A percentile compares a stretch with the other conserved stretches of the same genome.
Evolutionary conservation across 2,797 vertebrate species (phyloP).

Genomic region (Bradypus variegatus): DNA sequence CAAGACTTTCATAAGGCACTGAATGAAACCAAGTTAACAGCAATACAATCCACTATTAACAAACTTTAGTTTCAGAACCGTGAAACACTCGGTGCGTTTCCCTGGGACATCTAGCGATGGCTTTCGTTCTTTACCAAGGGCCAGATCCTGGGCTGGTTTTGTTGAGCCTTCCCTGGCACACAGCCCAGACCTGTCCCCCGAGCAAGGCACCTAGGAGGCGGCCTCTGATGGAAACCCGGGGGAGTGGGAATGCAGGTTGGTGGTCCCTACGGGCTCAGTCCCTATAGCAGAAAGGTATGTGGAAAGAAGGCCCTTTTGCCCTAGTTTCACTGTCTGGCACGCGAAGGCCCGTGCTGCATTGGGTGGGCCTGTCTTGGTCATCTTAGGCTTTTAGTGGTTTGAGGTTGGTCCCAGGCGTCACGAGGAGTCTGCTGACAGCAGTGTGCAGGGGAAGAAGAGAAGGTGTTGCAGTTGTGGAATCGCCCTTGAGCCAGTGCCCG

Average conservation of each 20-base stretch:
- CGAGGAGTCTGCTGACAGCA: neutral
- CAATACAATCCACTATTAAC: constrained; percentile 10
- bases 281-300: neutral
- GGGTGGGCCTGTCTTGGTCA: neutral
- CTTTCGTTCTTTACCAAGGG: neutral
- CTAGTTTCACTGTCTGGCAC: neutral
- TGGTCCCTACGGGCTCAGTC: neutral
- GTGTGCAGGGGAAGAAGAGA: neutral
- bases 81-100: neutral
- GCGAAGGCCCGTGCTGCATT: neutral
- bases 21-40: constrained; percentile 38
- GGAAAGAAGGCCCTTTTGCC: neutral
- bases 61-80: constrained; percentile 6
- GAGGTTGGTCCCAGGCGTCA: neutral
- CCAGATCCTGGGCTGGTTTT: neutral
- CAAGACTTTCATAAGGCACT: constrained; percentile 52
- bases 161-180: neutral
- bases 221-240: neutral
- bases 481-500: neutral
- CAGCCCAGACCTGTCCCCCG: neutral
- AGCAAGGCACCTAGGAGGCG: neutral
- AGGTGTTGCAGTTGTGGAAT: neutral
- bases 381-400: neutral
- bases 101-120: constrained; percentile 10
- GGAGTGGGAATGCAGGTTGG: neutral